Percentiles rank a stretch among this genome's conserved stretches.
Conservation (phyloP, 2,113 vertebrate species). For the Talpa occidentalis region DNA sequence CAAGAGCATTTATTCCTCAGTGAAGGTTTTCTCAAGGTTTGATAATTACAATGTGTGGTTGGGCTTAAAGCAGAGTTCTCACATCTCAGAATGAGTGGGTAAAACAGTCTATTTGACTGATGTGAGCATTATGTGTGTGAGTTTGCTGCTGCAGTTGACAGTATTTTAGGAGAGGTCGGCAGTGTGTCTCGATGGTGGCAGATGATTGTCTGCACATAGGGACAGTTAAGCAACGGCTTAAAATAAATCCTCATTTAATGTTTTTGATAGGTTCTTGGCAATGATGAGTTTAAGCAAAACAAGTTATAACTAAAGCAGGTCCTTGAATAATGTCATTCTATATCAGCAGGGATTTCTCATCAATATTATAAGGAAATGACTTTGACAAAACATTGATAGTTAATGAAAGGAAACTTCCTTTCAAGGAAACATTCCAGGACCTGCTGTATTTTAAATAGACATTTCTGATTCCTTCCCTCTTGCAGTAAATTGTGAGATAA, state of each 20-base stretch:
- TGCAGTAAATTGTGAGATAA: neutral
- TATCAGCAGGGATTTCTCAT: neutral
- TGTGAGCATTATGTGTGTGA: neutral
- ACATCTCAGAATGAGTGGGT: neutral
- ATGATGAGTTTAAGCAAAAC: neutral
- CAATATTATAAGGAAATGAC: neutral
- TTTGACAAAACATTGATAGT: neutral
- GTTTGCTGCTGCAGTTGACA: neutral
- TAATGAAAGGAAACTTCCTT: too few relatives aligned
- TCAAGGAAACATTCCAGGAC: neutral
- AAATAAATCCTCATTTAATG: neutral
- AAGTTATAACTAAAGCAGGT: neutral
- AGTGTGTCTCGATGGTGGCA: neutral
- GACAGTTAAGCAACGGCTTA: neutral
- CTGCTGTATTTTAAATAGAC: neutral
- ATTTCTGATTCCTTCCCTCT: rapidly evolving
- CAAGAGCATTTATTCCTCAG: neutral
- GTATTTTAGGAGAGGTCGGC: neutral
- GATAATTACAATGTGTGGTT: neutral
- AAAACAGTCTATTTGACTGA: neutral
- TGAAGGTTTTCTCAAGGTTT: neutral
- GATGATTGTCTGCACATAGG: neutral
- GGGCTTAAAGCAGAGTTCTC: neutral
- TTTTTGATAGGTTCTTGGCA: neutral
- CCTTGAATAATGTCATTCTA: neutral